Conservation (phyloP, 2,797 vertebrate genomes). For the Chloroceryle inda region DNA sequence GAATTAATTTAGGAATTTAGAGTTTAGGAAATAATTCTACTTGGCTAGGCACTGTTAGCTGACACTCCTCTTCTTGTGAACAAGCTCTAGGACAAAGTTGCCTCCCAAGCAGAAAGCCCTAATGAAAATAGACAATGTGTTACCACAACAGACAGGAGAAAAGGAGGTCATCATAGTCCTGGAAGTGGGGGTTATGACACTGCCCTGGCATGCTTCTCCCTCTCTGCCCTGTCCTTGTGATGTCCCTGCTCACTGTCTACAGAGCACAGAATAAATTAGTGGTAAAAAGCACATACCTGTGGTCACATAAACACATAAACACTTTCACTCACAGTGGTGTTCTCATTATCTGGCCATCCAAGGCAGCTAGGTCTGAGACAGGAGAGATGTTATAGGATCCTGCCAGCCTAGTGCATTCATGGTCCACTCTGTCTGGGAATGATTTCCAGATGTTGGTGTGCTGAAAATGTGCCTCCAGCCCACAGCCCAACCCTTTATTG, state of each 20-base stretch:
- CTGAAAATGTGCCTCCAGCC: conserved; percentile 52
- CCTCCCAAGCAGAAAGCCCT: neutral
- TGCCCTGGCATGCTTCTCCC: fast-evolving
- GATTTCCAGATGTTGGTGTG: conserved; percentile 89
- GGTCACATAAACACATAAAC: conserved; percentile 81
- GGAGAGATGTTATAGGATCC: conserved; percentile 70
- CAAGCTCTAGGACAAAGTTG: neutral
- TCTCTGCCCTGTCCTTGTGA: neutral
- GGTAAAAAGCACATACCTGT: conserved; percentile 41
- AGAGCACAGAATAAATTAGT: neutral
- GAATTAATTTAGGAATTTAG: too few species aligned
- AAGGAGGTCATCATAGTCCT: neutral
- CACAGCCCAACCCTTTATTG: conserved; percentile 3
- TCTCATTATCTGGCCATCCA: conserved; percentile 81
- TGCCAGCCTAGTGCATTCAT: conserved; percentile 75
- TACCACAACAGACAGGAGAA: neutral
- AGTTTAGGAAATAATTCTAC: neutral
- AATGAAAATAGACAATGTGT: neutral
- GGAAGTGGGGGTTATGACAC: neutral
- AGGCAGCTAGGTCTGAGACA: conserved; percentile 78
- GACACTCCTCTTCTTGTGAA: neutral
- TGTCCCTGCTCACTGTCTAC: neutral
- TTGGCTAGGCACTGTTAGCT: neutral
- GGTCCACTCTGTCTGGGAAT: conserved; percentile 80
- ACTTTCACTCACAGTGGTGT: conserved; percentile 78